Evolutionary conservation across 2,888 invertebrate genomes (phyloP).

Genomic region (Thereva nobilitata): DNA sequence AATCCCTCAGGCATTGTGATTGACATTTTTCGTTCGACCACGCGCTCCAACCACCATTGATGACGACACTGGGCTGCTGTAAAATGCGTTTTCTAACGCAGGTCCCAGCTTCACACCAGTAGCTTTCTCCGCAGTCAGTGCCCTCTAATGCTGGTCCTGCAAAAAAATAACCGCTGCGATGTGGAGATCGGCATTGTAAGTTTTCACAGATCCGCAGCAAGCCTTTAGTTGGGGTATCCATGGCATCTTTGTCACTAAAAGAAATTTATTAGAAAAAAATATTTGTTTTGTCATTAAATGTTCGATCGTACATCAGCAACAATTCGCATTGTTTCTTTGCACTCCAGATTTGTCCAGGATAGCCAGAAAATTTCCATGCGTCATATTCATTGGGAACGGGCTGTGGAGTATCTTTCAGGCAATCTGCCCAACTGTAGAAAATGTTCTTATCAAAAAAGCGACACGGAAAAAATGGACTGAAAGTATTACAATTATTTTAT

Average conservation of each 20-base stretch:
- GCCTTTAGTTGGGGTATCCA: conserved; percentile 57
- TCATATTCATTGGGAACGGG: conserved; percentile 60
- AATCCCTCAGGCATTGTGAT: conserved; percentile 69
- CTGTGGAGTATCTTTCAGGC: conserved; percentile 65
- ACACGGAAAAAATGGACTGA: not conserved
- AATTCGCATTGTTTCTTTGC: conserved; percentile 77
- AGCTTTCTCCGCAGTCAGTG: conserved; percentile 69
- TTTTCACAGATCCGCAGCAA: conserved; percentile 65
- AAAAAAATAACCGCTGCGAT: conserved; percentile 73
- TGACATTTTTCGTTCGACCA: conserved; percentile 67
- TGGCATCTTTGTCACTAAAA: conserved; percentile 68
- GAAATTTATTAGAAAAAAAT: not conserved
- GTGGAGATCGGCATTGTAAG: conserved; percentile 72
- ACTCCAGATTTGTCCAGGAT: conserved; percentile 72
- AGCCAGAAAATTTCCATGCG: conserved; percentile 66
- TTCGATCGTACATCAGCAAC: conserved; percentile 56
- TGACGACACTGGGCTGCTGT: conserved; percentile 51
- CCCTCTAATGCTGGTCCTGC: conserved; percentile 84
- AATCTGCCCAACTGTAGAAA: conserved; percentile 65
- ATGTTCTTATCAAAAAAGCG: not conserved
- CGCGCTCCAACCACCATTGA: conserved; percentile 66
- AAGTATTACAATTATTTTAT: no score
- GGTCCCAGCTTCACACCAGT: conserved; percentile 71
- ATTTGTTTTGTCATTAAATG: not conserved
- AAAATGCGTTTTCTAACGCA: conserved; percentile 59